Base-by-base conservation (phyloP, 2,888 invertebrate species). In the Acronicta leporina region DNA sequence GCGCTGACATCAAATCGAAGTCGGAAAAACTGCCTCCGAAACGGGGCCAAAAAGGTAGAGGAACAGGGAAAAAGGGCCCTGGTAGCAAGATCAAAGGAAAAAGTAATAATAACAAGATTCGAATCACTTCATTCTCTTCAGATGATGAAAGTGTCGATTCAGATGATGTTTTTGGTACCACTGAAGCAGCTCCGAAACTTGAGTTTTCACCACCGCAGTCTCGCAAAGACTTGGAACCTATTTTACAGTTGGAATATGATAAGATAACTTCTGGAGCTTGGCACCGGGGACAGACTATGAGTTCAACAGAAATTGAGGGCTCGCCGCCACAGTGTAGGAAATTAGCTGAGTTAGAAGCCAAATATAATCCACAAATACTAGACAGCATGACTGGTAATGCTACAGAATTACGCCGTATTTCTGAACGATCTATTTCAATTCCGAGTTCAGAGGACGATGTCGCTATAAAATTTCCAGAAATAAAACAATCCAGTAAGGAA, bases 181-280 rank as follows among this genome's bases (percentile, higher is more conserved):
- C 97, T 0, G 97, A 97, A 88, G 96, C 96, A 14, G 96, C 96
- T 59, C 97, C 97, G 9, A 95, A 96, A 77, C 91, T 97, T 40
- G 97, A 97, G 82, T 97, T 97, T 85, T 97, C 97, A 13, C 97
- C 97, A 2, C 97, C 97, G 4, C 97, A 97, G 80, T 97, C 96
- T 41, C 95, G 97, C 8, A 97, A 97, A 86, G 97, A 97, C 82
- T 95, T 97, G 77, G 97, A 97, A 84, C 96, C 97, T 0, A 97
- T 97, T 63, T 85, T 97, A 38, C 96, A 96, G 80, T 95, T 95
- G 60, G 97, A 97, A 83, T 96, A 96, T 57, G 97, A 96, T 83
- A 95, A 96, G 79, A 95, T 96, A 10, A 96, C 96, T 16, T 96
- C 96, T 1, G 96, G 96, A 0, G 96, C 96, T 27, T 96, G 96